Base-by-base conservation (phyloP, 1,140 invertebrate species). In the Drosophila guanche region DNA sequence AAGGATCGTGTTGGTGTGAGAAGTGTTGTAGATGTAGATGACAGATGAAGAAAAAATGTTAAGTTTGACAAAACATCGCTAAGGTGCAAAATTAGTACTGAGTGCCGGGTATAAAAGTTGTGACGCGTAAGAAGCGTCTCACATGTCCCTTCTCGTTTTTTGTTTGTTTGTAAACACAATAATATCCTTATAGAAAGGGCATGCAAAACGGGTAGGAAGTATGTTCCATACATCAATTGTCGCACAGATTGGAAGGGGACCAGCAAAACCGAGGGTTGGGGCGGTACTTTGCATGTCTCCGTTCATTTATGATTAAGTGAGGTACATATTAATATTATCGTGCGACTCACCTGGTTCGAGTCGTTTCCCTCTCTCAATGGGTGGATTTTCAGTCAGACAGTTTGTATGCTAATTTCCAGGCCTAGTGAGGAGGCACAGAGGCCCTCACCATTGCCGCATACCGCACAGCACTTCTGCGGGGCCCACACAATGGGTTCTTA, bases 271-370 rank as follows among this genome's bases (percentile, higher is more conserved):
- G 40, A 10, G 22, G 20, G 16, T 16, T 37, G 63, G 62, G 63
- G 40, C 7, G 41, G 41, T 3, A 40, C 37, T 51, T 86, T 57
- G 81, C 81, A 85, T 85, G 81, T 86, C 81, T 73, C 46, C 76
- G 50, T 83, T 73, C 83, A 86, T 88, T 86, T 86, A 88, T 88
- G 81, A 86, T 86, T 86, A 86, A 88, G 68, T 86, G 81, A 73
- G 60, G 68, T 77, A 73, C 72, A 81, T 76, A 81, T 81, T 81
- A 77, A 81, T 59, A 77, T 77, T 72, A 81, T 81, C 77, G 77
- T 79, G 77, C 83, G 77, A 86, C 77, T 75, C 78, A 88, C 73
- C 83, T 86, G 78, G 72, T 54, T 66, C 60, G 54, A 65, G 58
- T 48, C 27, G 25, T 25, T 55, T 52, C 53, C 42, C 68, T 54